phyloP scores from a whole-genome alignment of 1,140 invertebrate species.

The Cryptotermes secundus region DNA sequence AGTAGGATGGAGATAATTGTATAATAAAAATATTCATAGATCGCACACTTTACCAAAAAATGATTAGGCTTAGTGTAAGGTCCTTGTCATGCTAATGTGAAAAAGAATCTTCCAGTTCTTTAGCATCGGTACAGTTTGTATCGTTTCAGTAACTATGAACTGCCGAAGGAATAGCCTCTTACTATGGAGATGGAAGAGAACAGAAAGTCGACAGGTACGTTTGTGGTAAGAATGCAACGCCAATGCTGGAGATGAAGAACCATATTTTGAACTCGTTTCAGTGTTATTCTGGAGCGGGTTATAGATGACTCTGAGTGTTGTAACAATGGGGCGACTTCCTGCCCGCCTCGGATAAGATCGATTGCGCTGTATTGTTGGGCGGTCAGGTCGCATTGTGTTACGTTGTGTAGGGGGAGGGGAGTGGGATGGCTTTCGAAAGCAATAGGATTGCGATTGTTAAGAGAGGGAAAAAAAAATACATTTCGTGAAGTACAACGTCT shows the following conservation, averaged over 20 bases:
- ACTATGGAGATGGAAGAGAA: no score
- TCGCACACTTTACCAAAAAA: no score
- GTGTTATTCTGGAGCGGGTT: background rate
- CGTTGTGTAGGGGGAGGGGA: background rate
- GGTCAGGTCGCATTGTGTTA: background rate
- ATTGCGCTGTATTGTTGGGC: background rate
- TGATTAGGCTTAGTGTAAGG: no score
- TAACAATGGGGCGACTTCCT: constrained; percentile 2
- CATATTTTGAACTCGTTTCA: background rate
- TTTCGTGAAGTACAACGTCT: constrained; percentile 1
- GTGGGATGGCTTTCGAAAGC: background rate
- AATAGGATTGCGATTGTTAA: background rate
- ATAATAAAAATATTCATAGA: no score
- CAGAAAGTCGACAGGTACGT: no score
- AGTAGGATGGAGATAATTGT: no score
- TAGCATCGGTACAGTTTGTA: no score
- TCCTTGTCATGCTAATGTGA: no score
- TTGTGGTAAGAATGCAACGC: no score
- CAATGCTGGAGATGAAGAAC: background rate
- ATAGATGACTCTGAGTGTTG: background rate
- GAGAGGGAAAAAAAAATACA: background rate
- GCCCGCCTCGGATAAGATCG: background rate
- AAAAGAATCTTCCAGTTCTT: no score
- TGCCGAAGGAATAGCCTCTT: no score
- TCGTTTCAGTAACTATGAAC: no score